These are phyloP conservation scores for Paguma larvata DNA, from an alignment of 2,797 vertebrate genomes.

Conservation along the genomic window DNA sequence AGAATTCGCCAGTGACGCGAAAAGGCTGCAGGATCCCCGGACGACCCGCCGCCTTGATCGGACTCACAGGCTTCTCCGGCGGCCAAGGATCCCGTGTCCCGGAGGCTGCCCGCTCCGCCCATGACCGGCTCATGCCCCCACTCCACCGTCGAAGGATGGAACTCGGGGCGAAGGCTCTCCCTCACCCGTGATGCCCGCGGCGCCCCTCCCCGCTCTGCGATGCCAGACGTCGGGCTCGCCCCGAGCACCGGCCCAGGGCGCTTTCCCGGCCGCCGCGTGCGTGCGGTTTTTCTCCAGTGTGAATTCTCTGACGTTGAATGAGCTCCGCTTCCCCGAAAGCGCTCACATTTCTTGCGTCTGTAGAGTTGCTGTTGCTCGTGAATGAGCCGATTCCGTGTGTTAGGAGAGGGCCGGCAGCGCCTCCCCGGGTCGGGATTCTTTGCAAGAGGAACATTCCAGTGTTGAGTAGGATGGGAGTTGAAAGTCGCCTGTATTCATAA, in stretches of 20 bases:
- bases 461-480: background rate
- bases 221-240: slow-evolving; percentile 44
- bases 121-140: background rate
- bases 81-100: background rate
- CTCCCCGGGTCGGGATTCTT: background rate
- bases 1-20: slow-evolving; percentile 39
- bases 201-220: background rate
- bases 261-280: background rate
- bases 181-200: background rate
- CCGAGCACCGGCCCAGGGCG: background rate
- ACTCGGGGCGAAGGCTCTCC: slow-evolving; percentile 26
- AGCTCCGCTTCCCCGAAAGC: slow-evolving; percentile 1
- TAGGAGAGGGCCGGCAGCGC: background rate
- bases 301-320: slow-evolving; percentile 70
- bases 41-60: background rate
- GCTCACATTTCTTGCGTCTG: background rate
- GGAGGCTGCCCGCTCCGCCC: background rate
- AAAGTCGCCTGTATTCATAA: background rate
- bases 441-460: background rate
- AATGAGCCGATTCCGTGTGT: background rate
- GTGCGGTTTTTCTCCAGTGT: slow-evolving; percentile 61
- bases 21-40: background rate
- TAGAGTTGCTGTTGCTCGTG: background rate
- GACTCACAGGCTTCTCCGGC: background rate
- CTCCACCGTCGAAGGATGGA: background rate